Percentiles rank a stretch among this genome's conserved stretches.
phyloP scores from a whole-genome alignment of 2,797 vertebrate species.

The Leucoraja ocellata region DNA sequence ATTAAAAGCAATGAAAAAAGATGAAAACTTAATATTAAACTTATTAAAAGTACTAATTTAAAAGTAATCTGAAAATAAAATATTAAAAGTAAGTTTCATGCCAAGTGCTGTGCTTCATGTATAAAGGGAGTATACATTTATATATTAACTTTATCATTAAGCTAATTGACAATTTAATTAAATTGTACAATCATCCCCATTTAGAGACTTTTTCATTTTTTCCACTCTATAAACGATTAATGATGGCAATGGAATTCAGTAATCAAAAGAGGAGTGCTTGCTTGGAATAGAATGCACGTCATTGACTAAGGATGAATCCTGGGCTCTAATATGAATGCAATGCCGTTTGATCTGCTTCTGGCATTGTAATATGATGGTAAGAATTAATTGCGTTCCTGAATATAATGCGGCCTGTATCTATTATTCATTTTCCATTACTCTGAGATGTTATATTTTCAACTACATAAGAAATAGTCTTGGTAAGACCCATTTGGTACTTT shows the following conservation, averaged over 20 bases:
- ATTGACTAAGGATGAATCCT: constrained; percentile 20
- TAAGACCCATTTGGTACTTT: constrained; percentile 1
- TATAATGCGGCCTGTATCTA: constrained; percentile 30
- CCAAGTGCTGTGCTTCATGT: neutral
- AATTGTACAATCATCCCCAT: constrained; percentile 31
- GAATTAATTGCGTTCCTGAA: constrained; percentile 33
- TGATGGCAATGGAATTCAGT: constrained; percentile 15
- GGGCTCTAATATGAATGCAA: neutral
- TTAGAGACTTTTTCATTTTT: constrained; percentile 1
- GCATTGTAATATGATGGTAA: constrained; percentile 28
- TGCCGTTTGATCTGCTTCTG: constrained; percentile 32
- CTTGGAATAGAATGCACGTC: constrained; percentile 30
- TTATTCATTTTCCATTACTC: constrained; percentile 35
- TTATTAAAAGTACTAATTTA: neutral
- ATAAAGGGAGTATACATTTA: neutral
- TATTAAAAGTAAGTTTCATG: neutral
- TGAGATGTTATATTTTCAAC: constrained; percentile 27
- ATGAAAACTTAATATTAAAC: neutral
- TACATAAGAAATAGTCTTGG: neutral
- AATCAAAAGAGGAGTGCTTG: constrained; percentile 28
- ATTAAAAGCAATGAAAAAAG: neutral
- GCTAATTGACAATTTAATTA: constrained; percentile 37
- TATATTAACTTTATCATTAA: constrained; percentile 35
- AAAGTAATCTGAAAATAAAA: neutral
- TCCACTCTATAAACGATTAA: constrained; percentile 22